A percentile compares a stretch with the other conserved stretches of the same genome.
Conservation (phyloP, 2,113 vertebrate species). For the Myotis lucifugus region DNA sequence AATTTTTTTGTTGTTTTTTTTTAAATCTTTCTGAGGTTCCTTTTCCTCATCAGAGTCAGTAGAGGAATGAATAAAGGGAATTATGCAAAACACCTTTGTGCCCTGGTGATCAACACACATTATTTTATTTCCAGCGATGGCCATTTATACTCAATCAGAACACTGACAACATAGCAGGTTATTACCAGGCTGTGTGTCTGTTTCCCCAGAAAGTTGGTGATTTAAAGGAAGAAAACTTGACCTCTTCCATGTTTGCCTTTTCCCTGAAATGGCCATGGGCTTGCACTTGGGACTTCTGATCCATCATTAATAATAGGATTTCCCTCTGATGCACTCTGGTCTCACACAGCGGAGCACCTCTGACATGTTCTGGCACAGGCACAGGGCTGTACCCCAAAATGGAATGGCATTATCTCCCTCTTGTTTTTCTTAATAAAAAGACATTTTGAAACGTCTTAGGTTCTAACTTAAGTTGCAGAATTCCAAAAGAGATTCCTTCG, state of each 20-base stretch:
- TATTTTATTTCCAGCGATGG: not conserved
- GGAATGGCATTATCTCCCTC: not conserved
- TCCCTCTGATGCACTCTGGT: not conserved
- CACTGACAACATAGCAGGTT: not conserved
- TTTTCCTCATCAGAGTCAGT: not conserved
- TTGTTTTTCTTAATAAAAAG: not conserved
- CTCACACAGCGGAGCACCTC: not conserved
- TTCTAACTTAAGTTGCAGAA: not conserved
- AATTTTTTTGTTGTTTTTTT: not conserved
- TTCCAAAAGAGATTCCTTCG: not conserved
- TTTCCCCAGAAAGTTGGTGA: not conserved
- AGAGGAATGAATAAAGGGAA: not conserved
- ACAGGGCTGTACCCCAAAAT: not conserved
- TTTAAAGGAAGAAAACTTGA: not conserved
- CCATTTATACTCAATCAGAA: not conserved
- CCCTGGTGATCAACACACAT: not conserved
- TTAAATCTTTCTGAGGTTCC: not conserved
- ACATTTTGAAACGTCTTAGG: not conserved
- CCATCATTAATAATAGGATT: not conserved
- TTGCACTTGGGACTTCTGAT: not conserved
- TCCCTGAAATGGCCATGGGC: not conserved
- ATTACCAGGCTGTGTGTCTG: not conserved
- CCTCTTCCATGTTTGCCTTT: not conserved
- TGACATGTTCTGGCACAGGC: too few species aligned
- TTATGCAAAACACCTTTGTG: not conserved